phyloP scores from a whole-genome alignment of 2,888 invertebrate species.

The Cyrtodaria siliqua region DNA sequence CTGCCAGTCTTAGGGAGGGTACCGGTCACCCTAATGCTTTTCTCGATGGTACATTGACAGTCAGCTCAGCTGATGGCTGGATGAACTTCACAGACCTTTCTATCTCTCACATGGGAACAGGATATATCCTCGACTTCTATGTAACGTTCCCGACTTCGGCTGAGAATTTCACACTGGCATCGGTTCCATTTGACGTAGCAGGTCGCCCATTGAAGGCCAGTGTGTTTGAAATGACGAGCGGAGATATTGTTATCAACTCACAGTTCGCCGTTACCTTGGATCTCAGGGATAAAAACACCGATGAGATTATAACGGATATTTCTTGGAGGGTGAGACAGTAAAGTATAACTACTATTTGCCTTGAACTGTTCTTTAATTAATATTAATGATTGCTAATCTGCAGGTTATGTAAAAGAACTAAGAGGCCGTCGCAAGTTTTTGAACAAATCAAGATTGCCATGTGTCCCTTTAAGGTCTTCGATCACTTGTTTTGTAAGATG shows the following conservation, averaged over 20 bases:
- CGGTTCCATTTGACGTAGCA: constrained; percentile 59
- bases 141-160: constrained; percentile 70
- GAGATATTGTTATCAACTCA: constrained; percentile 54
- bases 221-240: constrained; percentile 39
- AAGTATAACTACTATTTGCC: not conserved
- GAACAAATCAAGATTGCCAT: too few relatives aligned
- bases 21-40: constrained; percentile 68
- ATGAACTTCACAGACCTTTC: constrained; percentile 81
- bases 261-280: constrained; percentile 58
- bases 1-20: constrained; percentile 69
- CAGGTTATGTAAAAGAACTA: not conserved
- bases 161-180: constrained; percentile 64
- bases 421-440: not conserved
- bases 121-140: constrained; percentile 75
- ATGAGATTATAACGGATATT: constrained; percentile 61
- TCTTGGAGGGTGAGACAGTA: constrained; percentile 68
- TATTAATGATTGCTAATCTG: not conserved
- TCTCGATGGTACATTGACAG: constrained; percentile 71
- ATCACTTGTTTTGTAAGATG: too few relatives aligned
- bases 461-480: too few relatives aligned
- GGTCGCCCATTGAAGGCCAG: constrained; percentile 59
- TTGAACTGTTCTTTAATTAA: too few relatives aligned
- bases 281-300: constrained; percentile 61
- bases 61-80: constrained; percentile 76
- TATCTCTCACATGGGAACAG: constrained; percentile 76